Evolutionary conservation across 2,888 invertebrate genomes (phyloP), one percentile per base, ranked within the genome.

Genomic region (Pachydiplax longipennis): DNA sequence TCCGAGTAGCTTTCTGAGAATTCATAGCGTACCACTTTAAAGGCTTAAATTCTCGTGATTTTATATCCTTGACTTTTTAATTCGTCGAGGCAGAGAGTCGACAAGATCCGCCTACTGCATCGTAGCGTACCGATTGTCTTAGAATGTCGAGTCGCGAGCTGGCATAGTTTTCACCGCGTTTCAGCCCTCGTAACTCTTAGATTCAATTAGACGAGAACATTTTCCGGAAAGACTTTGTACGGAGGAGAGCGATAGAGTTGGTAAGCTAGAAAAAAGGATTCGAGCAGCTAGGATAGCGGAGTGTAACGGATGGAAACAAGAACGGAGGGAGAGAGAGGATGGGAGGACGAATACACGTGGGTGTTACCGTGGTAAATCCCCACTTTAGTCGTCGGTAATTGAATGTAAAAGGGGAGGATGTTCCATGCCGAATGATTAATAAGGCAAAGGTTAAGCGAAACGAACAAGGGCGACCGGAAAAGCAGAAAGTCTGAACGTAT

Each of bases 381-480:
- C 87, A 37, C 87, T 87, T 87, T 61, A 87, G 87, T 61, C 87
- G 61, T 25, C 65, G 87, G 87, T 87, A 87, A 87, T 87, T 87
- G 87, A 87, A 87, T 87, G 87, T 87, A 87, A 87, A 65, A 15
- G 58, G 58, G 83, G 31, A 25, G 25, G 82, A 83, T 53, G 53
- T 83, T 58, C 83, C 58, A 35, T 53, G 37, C 61, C 13, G 87
- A 65, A 87, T 87, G 87, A 87, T 87, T 87, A 87, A 87, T 87
- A 87, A 87, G 87, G 87, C 87, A 87, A 61, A 87, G 87, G 87
- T 87, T 87, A 87, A 87, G 61, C 87, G 87, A 65, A 61, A 53
- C 35, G 87, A 87, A 65, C 87, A 87, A 87, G 87, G 87, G 87
- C 87, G 65, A 37, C 81, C 81, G 81, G 37, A 44, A 37, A 81